Conservation (phyloP, 2,888 invertebrate species). For the Leucoptera coffeella region DNA sequence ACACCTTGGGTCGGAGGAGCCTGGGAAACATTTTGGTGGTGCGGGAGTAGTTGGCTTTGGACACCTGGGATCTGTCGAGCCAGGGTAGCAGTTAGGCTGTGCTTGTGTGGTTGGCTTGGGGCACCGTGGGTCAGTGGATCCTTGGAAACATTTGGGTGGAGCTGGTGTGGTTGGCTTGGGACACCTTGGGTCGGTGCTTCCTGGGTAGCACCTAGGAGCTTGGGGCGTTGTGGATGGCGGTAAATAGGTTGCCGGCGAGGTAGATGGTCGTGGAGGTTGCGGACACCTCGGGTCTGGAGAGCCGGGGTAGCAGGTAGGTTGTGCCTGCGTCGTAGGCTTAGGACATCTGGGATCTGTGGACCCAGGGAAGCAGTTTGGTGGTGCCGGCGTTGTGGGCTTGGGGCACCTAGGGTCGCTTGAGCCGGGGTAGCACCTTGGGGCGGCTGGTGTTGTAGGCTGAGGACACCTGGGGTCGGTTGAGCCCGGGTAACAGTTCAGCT, state of each 20-base stretch:
- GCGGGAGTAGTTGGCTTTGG: slow-evolving; percentile 11
- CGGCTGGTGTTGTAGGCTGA: slow-evolving; percentile 10
- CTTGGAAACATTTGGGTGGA: slow-evolving; percentile 17
- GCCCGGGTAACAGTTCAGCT: slow-evolving; percentile 10
- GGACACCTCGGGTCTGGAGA: slow-evolving; percentile 16
- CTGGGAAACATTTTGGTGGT: slow-evolving; percentile 11
- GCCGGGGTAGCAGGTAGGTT: slow-evolving; percentile 10
- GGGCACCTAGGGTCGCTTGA: slow-evolving; percentile 8
- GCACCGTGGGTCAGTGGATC: slow-evolving; percentile 13
- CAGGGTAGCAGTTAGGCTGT: slow-evolving; percentile 11
- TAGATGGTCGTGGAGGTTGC: slow-evolving; percentile 11
- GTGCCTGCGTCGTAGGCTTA: slow-evolving; percentile 11
- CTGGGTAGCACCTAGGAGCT: slow-evolving; percentile 17
- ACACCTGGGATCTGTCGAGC: slow-evolving; percentile 9
- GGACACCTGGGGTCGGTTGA: slow-evolving; percentile 9
- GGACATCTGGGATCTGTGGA: slow-evolving; percentile 16
- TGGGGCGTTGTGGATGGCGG: slow-evolving; percentile 8
- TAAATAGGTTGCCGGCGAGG: slow-evolving; percentile 3
- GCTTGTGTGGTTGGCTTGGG: slow-evolving; percentile 9
- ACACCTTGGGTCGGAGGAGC: slow-evolving; percentile 8
- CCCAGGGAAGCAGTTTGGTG: slow-evolving; percentile 12
- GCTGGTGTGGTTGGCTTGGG: slow-evolving; percentile 11
- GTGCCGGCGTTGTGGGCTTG: slow-evolving; percentile 11
- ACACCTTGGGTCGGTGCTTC: slow-evolving; percentile 14
- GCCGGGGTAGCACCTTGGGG: slow-evolving; percentile 7